Conservation (phyloP, 2,113 vertebrate species). For the Campylomormyrus numenius region DNA sequence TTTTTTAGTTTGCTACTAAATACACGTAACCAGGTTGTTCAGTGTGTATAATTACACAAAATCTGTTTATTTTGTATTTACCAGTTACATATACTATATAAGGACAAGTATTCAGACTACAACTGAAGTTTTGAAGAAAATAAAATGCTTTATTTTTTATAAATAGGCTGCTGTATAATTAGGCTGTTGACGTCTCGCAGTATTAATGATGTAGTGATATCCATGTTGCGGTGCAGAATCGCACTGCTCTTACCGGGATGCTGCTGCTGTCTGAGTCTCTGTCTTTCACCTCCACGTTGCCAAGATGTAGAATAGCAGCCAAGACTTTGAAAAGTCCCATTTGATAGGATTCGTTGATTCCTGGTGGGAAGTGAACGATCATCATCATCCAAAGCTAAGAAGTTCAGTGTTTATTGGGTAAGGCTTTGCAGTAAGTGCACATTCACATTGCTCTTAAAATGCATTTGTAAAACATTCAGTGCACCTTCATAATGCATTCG, state of each 20-base stretch:
- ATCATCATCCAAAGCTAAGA: not conserved
- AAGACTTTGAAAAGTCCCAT: conserved; percentile 87
- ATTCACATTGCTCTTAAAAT: not conserved
- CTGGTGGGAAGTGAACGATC: conserved; percentile 51
- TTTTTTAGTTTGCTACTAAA: too few species aligned
- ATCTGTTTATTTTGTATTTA: too few species aligned
- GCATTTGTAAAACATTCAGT: not conserved
- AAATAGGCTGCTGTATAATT: too few species aligned
- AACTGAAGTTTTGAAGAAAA: too few species aligned
- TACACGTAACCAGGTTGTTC: too few species aligned
- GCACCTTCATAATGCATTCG: not conserved
- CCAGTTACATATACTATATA: too few species aligned
- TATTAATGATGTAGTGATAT: too few species aligned
- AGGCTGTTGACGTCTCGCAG: too few species aligned
- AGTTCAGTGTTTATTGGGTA: not conserved
- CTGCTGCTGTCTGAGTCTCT: conserved; percentile 76
- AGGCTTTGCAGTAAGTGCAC: not conserved
- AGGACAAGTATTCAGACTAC: too few species aligned
- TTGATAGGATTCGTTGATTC: conserved; percentile 78
- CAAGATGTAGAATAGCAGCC: conserved; percentile 87
- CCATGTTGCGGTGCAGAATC: too few species aligned
- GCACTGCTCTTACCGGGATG: conserved; percentile 67
- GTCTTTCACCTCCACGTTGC: conserved; percentile 78
- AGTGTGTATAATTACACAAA: too few species aligned
- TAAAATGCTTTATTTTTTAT: too few species aligned